Evolutionary conservation across 2,797 vertebrate species (phyloP).

Genomic region (Parauchenoglanis punctatus): DNA sequence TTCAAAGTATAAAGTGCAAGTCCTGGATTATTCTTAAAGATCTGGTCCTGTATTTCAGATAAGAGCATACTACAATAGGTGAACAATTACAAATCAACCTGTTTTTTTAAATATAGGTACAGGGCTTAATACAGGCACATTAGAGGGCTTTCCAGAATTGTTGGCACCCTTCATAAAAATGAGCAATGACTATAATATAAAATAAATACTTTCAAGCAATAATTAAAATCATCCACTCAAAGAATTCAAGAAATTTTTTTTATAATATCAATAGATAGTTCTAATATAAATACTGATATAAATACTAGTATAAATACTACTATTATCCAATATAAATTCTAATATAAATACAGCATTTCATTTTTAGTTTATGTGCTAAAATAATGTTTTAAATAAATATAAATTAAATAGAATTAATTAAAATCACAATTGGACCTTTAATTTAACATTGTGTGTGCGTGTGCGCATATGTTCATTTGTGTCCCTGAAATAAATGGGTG

Average conservation of each 20-base stretch:
- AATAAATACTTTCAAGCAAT: background rate
- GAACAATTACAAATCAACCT: background rate
- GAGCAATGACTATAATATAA: background rate
- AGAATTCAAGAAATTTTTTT: background rate
- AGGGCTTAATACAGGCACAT: no score
- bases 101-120: background rate
- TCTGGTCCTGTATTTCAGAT: background rate
- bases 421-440: background rate
- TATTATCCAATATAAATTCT: no score
- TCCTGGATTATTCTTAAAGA: background rate
- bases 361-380: no score
- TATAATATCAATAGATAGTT: background rate
- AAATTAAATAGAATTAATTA: background rate
- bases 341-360: no score
- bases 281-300: background rate
- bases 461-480: background rate
- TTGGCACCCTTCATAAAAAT: background rate
- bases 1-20: background rate
- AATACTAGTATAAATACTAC: no score
- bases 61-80: background rate
- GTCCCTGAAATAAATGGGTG: slow-evolving; percentile 31
- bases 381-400: background rate
- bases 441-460: background rate
- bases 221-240: background rate
- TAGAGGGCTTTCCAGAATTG: background rate